These are phyloP conservation scores for Adelphocoris suturalis DNA, from an alignment of 2,888 invertebrate species.

Conservation along the genomic window DNA sequence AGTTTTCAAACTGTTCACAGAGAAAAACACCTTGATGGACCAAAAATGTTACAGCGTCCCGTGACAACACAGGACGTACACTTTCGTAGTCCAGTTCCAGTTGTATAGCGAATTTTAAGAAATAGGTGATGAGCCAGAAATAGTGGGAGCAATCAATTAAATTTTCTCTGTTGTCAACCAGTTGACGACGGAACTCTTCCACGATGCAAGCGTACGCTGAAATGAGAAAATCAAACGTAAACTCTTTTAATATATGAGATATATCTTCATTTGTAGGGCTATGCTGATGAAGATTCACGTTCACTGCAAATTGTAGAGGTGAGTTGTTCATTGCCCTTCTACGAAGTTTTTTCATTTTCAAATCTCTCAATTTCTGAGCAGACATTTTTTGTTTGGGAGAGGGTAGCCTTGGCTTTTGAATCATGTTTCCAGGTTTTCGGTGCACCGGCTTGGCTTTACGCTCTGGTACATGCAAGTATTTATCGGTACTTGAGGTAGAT, in stretches of 20 bases:
- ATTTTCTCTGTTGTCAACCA: constrained; percentile 77
- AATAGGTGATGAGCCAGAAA: constrained; percentile 90
- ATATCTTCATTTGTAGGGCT: constrained; percentile 87
- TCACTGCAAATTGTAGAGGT: constrained; percentile 80
- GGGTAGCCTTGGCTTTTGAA: constrained; percentile 80
- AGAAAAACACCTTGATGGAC: constrained; percentile 87
- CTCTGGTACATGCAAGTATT: constrained; percentile 60
- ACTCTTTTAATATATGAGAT: constrained; percentile 87
- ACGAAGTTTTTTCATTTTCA: constrained; percentile 84
- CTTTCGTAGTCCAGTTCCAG: constrained; percentile 87
- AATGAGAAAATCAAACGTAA: constrained; percentile 88
- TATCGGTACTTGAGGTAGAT: constrained; percentile 87
- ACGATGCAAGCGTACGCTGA: constrained; percentile 87
- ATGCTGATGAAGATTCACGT: constrained; percentile 86
- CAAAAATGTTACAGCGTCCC: constrained; percentile 85
- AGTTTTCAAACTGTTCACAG: constrained; percentile 86
- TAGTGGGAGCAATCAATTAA: constrained; percentile 89
- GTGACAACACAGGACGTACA: constrained; percentile 84
- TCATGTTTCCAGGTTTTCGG: constrained; percentile 75
- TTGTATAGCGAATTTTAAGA: constrained; percentile 88
- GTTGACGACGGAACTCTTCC: constrained; percentile 83
- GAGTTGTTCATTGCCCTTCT: constrained; percentile 81
- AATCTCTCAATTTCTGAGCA: constrained; percentile 82
- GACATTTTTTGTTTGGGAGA: constrained; percentile 79
- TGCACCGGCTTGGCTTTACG: constrained; percentile 75